Evolutionary conservation across 2,797 vertebrate genomes (phyloP).

Genomic region (Characodon lateralis): DNA sequence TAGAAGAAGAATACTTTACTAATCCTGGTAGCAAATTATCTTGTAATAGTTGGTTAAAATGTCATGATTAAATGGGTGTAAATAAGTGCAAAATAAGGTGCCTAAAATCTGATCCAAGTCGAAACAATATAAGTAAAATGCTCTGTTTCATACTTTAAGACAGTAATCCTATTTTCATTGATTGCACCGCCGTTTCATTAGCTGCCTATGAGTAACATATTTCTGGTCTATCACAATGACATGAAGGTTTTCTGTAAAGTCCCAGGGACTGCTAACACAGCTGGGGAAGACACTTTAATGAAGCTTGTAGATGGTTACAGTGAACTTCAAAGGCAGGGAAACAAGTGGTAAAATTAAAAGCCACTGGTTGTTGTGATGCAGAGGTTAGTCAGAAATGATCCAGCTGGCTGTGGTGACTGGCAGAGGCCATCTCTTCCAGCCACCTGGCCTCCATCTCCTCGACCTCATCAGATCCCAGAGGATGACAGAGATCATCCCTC

Average conservation of each 20-base stretch:
- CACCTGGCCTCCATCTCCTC: conserved; percentile 77
- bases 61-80: not conserved
- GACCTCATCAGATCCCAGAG: conserved; percentile 69
- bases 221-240: conserved; percentile 20
- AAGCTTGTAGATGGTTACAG: conserved; percentile 49
- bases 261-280: conserved; percentile 36
- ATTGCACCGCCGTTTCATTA: conserved; percentile 5
- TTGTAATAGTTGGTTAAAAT: not conserved
- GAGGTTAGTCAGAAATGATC: conserved; percentile 75
- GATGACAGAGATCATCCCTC: conserved; percentile 72
- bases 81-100: too few relatives aligned
- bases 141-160: not conserved
- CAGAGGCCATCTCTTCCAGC: conserved; percentile 47
- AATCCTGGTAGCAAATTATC: not conserved
- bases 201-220: conserved; percentile 10
- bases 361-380: conserved; percentile 64
- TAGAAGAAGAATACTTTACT: not conserved
- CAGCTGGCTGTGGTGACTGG: conserved; percentile 68
- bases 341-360: conserved; percentile 69
- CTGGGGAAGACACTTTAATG: conserved; percentile 44
- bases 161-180: not conserved
- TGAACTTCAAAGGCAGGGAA: conserved; percentile 65
- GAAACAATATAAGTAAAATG: not conserved
- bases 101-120: not conserved
- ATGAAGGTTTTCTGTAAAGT: conserved; percentile 44